These are phyloP conservation scores for Notocelia uddmanniana DNA, from an alignment of 2,888 invertebrate species.

Conservation along the genomic window DNA sequence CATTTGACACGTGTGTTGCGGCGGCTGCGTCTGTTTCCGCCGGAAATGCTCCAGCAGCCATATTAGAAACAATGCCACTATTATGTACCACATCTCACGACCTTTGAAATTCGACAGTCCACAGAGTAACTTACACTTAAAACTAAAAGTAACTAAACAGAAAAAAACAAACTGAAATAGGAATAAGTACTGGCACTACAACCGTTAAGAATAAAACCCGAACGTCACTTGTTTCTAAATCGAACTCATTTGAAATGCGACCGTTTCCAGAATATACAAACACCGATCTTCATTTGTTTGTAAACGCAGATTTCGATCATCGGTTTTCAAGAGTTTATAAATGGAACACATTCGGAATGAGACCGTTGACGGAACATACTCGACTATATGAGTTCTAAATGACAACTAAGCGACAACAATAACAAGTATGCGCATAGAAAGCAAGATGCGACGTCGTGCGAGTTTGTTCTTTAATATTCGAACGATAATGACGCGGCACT, in stretches of 20 bases:
- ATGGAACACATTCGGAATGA: conserved; percentile 18
- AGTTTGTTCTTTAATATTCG: conserved; percentile 41
- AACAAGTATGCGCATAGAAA: conserved; percentile 61
- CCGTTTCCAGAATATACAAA: neutral
- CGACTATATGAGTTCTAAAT: conserved; percentile 47
- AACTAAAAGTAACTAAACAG: neutral
- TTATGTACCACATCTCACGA: conserved; percentile 75
- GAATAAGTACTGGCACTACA: neutral
- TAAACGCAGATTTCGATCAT: neutral
- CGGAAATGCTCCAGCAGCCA: conserved; percentile 78
- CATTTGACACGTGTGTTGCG: conserved; percentile 76
- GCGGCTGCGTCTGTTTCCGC: conserved; percentile 69
- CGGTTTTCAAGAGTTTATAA: conserved; percentile 21
- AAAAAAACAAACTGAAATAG: neutral
- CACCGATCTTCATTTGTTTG: conserved; percentile 16
- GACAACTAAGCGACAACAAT: conserved; percentile 50
- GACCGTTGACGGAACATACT: conserved; percentile 41
- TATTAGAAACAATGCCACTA: conserved; percentile 75
- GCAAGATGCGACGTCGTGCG: conserved; percentile 54
- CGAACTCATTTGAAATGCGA: conserved; percentile 10
- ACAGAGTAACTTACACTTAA: conserved; percentile 50
- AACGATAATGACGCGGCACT: conserved; percentile 43
- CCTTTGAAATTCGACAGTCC: conserved; percentile 55
- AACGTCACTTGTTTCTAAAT: conserved; percentile 11
- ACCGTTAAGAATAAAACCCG: neutral